Evolutionary conservation across 2,888 invertebrate species (phyloP).

Genomic region (Callosobruchus maculatus): DNA sequence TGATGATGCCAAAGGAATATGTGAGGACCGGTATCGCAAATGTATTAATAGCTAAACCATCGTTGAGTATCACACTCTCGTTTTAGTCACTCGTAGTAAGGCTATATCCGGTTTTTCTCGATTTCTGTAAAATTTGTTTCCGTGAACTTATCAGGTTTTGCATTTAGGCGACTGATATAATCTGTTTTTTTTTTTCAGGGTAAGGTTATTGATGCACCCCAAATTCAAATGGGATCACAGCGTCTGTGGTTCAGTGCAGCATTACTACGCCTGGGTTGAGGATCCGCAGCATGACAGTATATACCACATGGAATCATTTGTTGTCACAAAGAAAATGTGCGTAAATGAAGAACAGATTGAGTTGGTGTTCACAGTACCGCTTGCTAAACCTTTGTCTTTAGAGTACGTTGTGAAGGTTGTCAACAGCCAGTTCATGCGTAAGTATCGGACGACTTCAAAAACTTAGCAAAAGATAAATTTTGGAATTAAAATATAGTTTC

Average conservation of each 20-base stretch:
- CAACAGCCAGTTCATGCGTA: constrained; percentile 78
- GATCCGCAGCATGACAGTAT: constrained; percentile 92
- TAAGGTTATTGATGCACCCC: constrained; percentile 75
- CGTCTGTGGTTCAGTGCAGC: constrained; percentile 76
- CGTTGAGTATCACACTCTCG: too few relatives aligned
- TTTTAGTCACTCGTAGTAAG: too few relatives aligned
- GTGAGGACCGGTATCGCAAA: too few relatives aligned
- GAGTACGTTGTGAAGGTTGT: constrained; percentile 87
- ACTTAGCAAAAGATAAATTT: background rate
- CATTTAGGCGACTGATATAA: too few relatives aligned
- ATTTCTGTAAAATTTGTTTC: too few relatives aligned
- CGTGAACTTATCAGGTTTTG: too few relatives aligned
- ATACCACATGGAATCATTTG: constrained; percentile 93
- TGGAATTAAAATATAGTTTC: too few relatives aligned
- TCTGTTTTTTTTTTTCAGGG: constrained; percentile 44
- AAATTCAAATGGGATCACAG: constrained; percentile 82
- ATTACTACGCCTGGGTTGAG: constrained; percentile 98
- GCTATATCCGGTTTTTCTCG: too few relatives aligned
- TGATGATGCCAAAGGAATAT: too few relatives aligned
- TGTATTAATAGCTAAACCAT: too few relatives aligned
- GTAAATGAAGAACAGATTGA: constrained; percentile 69
- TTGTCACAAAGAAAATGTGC: constrained; percentile 58
- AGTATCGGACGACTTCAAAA: constrained; percentile 24
- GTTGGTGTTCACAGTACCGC: constrained; percentile 91
- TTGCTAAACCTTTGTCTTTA: constrained; percentile 83